phyloP scores from a whole-genome alignment of 2,888 invertebrate species.

The Amblyjoppa proteus region DNA sequence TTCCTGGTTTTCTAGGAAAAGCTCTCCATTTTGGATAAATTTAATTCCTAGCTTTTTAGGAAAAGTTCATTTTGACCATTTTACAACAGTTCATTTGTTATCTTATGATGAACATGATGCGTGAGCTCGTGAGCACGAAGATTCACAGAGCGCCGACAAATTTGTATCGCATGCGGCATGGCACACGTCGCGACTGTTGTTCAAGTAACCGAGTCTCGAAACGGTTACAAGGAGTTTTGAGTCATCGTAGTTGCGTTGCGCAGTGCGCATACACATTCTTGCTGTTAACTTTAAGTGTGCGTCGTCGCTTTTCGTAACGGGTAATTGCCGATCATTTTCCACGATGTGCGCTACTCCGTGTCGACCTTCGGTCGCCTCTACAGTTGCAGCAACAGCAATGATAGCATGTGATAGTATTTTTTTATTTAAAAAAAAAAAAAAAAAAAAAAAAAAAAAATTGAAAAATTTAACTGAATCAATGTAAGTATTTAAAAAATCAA shows the following conservation, averaged over 20 bases:
- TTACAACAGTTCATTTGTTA: too few relatives aligned
- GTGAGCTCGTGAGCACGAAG: not conserved
- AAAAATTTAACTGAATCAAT: too few relatives aligned
- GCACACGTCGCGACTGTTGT: constrained; percentile 51
- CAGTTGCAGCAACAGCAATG: not conserved
- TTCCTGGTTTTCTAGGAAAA: too few relatives aligned
- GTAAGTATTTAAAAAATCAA: too few relatives aligned
- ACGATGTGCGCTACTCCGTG: constrained; percentile 60
- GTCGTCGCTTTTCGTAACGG: constrained; percentile 46
- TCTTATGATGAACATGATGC: not conserved
- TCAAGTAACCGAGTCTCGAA: constrained; percentile 59
- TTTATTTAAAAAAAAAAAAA: too few relatives aligned
- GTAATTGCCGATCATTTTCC: constrained; percentile 63
- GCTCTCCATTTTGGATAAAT: too few relatives aligned
- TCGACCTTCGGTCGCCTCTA: constrained; percentile 48
- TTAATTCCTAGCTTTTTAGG: too few relatives aligned
- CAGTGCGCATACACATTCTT: not conserved
- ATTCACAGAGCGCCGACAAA: not conserved
- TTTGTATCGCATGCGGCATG: not conserved
- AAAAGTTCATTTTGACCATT: too few relatives aligned
- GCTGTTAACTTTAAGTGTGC: constrained; percentile 17
- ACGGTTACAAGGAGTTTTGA: constrained; percentile 66
- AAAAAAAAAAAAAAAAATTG: too few relatives aligned
- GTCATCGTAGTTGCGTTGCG: constrained; percentile 35
- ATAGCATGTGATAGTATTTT: not conserved